phyloP scores from a whole-genome alignment of 2,888 invertebrate genomes.

The Ophonus ardosiacus region DNA sequence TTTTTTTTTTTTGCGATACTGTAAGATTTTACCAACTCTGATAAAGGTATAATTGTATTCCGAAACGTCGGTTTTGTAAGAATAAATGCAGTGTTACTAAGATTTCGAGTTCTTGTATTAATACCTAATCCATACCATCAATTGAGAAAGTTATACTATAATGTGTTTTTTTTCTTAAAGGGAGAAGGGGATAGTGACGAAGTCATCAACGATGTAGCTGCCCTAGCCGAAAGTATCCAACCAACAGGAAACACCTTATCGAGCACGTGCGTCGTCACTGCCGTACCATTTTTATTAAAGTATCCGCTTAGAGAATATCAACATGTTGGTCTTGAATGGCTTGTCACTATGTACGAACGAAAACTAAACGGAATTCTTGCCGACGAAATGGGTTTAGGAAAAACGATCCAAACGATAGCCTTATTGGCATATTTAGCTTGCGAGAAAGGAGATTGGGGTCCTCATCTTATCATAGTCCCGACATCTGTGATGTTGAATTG shows the following conservation, averaged over 20 bases:
- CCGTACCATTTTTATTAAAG: constrained; percentile 94
- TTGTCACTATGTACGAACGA: constrained; percentile 96
- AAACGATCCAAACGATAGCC: constrained; percentile 98
- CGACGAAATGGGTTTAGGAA: constrained; percentile 98
- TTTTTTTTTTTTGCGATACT: no score
- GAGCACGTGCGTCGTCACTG: constrained; percentile 95
- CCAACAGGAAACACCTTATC: constrained; percentile 98
- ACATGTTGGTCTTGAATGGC: constrained; percentile 98
- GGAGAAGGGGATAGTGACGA: constrained; percentile 82
- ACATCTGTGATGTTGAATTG: constrained; percentile 99
- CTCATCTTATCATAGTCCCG: constrained; percentile 98
- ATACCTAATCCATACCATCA: no score
- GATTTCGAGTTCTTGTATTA: no score
- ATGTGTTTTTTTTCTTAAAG: constrained; percentile 66
- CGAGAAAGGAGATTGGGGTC: constrained; percentile 98
- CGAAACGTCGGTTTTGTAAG: no score
- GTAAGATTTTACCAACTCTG: no score
- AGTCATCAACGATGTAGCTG: constrained; percentile 92
- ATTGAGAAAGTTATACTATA: background rate
- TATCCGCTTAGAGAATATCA: constrained; percentile 96
- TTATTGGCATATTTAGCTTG: constrained; percentile 95
- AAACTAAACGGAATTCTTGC: constrained; percentile 97
- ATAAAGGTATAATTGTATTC: no score
- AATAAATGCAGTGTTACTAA: no score
- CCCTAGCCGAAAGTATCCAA: constrained; percentile 96